Base-by-base conservation (phyloP, 1,140 invertebrate species). In the Leptopilina boulardi region DNA sequence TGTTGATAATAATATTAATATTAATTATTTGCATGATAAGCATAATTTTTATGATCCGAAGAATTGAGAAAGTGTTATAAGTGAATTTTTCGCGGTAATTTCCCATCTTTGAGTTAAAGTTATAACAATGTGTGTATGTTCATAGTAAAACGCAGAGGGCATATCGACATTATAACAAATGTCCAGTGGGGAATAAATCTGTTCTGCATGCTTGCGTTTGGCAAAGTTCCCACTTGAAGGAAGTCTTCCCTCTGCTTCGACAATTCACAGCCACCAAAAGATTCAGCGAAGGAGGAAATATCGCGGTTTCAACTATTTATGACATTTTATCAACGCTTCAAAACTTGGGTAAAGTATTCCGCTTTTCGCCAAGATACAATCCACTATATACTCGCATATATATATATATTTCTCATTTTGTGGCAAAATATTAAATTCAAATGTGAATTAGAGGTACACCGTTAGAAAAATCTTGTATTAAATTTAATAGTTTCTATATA, bases 141-240 rank as follows among this genome's bases (percentile, higher is more conserved):
- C n/a, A n/a, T n/a, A n/a, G n/a, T n/a, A 15, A 3, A 66, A 66
- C 23, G 59, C 59, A 66, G 54, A 38, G 71, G 76, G 79, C 79
- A 76, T 81, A 83, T 81, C 82, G 82, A 77, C 82, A 77, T 83
- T 82, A 83, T 84, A 82, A 86, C 82, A 81, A 86, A 86, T 83
- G 79, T 80, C 79, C 80, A 73, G 79, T 44, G 83, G 74, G 81
- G 82, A 83, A 86, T 84, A 86, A 86, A 84, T 86, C 83, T 84
- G 82, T 83, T 86, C 80, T 83, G 81, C 83, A 81, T 84, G 83
- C 78, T 83, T 78, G 81, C 82, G 80, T 77, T 83, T 86, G 83
- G 82, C 83, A 83, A 79, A 83, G 77, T 81, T 86, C 82, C 81
- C 80, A 78, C 81, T 83, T 82, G 77, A 81, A 81, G 76, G 77